Conservation (phyloP, 2,888 invertebrate genomes). For the Eledone cirrhosa region DNA sequence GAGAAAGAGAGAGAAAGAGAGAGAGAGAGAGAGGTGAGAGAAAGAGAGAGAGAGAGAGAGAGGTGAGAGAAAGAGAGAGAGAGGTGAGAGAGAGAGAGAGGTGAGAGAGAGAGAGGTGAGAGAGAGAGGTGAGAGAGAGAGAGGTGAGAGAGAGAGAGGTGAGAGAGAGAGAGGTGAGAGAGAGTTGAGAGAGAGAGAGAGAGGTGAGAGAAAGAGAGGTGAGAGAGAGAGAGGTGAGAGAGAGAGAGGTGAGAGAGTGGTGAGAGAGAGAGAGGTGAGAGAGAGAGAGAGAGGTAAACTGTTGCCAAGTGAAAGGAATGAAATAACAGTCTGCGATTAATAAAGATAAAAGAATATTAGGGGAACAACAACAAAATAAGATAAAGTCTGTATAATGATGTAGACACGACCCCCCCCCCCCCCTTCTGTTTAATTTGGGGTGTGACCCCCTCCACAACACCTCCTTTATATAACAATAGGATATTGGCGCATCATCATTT, state of each 20-base stretch:
- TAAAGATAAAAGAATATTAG: too few relatives aligned
- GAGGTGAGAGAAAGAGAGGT: neutral
- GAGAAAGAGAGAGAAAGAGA: neutral
- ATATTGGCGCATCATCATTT: too few relatives aligned
- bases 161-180: neutral
- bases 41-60: neutral
- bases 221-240: neutral
- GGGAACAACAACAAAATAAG: too few relatives aligned
- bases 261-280: neutral
- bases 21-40: neutral
- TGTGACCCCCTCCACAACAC: too few relatives aligned
- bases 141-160: neutral
- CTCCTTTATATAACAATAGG: too few relatives aligned
- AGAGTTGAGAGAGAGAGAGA: neutral
- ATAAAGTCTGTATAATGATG: too few relatives aligned
- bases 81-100: neutral
- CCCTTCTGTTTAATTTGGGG: too few relatives aligned
- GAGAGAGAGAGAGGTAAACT: neutral
- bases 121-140: neutral
- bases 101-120: too few relatives aligned
- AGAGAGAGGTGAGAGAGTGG: neutral
- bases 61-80: neutral
- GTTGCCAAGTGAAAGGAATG: too few relatives aligned
- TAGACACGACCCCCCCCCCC: too few relatives aligned
- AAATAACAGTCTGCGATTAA: too few relatives aligned